Evolutionary conservation across 1,140 invertebrate genomes (phyloP), one percentile per base, ranked within the genome.

Genomic region (Drosophila willistoni): DNA sequence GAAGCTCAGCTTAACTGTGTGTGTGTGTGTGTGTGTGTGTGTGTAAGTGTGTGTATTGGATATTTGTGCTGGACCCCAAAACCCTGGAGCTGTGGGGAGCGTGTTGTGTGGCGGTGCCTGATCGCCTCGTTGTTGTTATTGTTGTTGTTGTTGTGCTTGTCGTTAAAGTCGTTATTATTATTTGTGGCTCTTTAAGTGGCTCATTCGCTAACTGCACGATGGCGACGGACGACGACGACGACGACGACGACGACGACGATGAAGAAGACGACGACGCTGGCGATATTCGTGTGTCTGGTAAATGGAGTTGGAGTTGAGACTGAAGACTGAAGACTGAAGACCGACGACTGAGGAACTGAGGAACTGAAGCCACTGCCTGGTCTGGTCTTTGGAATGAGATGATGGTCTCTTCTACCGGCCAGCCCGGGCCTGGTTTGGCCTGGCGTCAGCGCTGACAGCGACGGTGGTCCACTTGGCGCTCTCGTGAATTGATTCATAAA

Each of bases 141-240:
- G 54, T n/a, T 64, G 76, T 71, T 85, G 79, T 71, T 85, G 82
- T 81, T 86, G 80, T 79, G 65, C 79, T 86, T 86, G 84, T 87
- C 84, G 84, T 87, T 87, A 89, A 89, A 87, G 84, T 87, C 80
- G 84, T 87, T 87, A 89, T 89, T 87, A 87, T 87, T 87, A 87
- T 87, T 87, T 87, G 84, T 87, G 84, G 84, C 84, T 89, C 84
- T 87, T 87, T 87, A 87, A 87, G 84, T 87, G 84, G 84, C 84
- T 84, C 84, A 87, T 89, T 87, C 84, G 84, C 84, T 87, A 89
- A 87, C 84, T 87, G 83, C 83, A 87, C 83, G 83, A 89, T 77
- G 84, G 83, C 73, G 76, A 72, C 71, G 84, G 42, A 44, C 42
- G 42, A 44, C 42, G 42, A n/a, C n/a, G 41, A 14, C 41, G 41